Evolutionary conservation across 2,797 vertebrate genomes (phyloP), one percentile per base, ranked within the genome.

Genomic region (Psittacula echo): DNA sequence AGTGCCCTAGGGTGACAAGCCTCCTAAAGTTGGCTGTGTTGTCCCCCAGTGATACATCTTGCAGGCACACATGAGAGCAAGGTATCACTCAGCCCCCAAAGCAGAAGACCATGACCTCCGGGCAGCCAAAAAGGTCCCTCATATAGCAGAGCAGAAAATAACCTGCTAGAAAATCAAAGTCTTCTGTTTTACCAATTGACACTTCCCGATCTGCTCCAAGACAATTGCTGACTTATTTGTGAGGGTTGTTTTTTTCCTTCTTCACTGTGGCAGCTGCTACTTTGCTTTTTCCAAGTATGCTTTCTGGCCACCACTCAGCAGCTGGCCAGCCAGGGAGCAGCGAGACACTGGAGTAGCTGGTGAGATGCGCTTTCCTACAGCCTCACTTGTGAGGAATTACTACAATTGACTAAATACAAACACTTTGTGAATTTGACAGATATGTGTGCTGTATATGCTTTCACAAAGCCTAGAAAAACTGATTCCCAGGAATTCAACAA

Each of bases 61-160:
- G 47, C n/a, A 85, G n/a, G 34, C 20, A 48, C 34, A 42, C 0
- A 0, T 60, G 39, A 77, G 4, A 74, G 26, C 14, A 84, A 72
- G 39, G 32, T n/a, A 41, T 29, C 32, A 7, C 45, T 45, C 65
- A 26, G 58, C n/a, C 32, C 60, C 51, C 64, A 61, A 7, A 60
- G 30, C 1, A 0, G 45, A 77, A 87, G 21, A 26, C 39, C 3
- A 1, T 30, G 10, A 29, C 21, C 23, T 44, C 29, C 4, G 1
- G 16, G 58, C 66, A 37, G 32, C 54, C 45, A 88, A 87, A 44
- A 41, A 39, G 39, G 37, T 66, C 39, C 7, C 22, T 91, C 70
- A 66, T 13, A 37, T 13, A 60, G 44, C 7, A 64, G 60, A 67
- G 71, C n/a, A 74, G 29, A 88, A 92, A 92, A 92, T 18, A 82